Evolutionary conservation across 2,113 vertebrate genomes (phyloP).

Genomic region (Plecotus auritus): DNA sequence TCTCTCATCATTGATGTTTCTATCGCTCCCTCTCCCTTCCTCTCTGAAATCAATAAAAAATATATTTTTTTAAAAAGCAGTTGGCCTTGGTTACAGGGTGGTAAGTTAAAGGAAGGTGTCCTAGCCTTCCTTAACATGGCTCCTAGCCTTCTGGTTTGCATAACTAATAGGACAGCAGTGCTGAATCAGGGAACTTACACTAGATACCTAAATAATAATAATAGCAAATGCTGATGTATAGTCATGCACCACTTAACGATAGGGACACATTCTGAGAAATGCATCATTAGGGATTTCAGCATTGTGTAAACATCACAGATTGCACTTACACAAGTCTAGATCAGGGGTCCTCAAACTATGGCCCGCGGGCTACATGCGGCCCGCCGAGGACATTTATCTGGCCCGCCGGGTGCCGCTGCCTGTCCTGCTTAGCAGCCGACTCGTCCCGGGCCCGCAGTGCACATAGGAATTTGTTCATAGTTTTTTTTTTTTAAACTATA

Average conservation of each 20-base stretch:
- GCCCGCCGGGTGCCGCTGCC: too few species aligned
- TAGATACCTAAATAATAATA: slow-evolving; percentile 2
- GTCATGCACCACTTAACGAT: background rate
- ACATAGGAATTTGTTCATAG: too few species aligned
- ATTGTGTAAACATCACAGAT: background rate
- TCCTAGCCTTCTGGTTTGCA: slow-evolving; percentile 2
- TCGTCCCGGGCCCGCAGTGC: too few species aligned
- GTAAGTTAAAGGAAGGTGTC: background rate
- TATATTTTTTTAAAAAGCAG: background rate
- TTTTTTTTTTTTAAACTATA: too few species aligned
- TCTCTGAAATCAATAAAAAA: background rate
- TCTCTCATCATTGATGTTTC: background rate
- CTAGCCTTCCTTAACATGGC: background rate
- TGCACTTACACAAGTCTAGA: background rate
- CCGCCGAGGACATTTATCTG: too few species aligned
- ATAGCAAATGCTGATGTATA: background rate
- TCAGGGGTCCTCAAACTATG: too few species aligned
- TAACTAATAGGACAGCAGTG: background rate
- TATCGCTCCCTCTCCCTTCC: background rate
- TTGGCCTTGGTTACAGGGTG: background rate
- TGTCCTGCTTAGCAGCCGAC: too few species aligned
- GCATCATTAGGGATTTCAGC: background rate
- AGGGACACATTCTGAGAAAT: background rate
- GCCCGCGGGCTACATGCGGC: too few species aligned
- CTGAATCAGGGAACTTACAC: slow-evolving; percentile 2